Conservation (phyloP, 2,113 vertebrate genomes). For the Elachura formosa region DNA sequence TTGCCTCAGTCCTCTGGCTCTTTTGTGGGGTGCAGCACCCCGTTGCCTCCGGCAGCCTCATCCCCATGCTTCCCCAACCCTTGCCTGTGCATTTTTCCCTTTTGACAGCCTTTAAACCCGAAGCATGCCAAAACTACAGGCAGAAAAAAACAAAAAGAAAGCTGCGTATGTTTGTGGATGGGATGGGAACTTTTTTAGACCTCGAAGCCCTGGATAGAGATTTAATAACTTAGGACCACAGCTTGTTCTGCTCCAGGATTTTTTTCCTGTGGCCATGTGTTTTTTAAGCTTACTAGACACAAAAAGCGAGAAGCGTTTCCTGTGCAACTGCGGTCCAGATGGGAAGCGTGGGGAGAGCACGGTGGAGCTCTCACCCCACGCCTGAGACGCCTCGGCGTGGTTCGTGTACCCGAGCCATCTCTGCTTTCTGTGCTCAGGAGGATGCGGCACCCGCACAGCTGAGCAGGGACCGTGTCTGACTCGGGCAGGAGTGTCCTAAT, state of each 20-base stretch:
- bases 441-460: background rate
- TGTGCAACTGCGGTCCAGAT: fast-evolving
- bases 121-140: background rate
- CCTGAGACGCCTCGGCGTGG: fast-evolving
- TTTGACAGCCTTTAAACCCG: background rate
- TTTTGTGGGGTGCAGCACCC: background rate
- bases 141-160: background rate
- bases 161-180: background rate
- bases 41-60: background rate
- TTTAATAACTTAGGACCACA: background rate
- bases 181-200: background rate
- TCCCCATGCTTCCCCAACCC: background rate
- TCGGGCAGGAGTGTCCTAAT: background rate
- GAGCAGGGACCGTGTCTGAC: background rate
- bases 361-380: fast-evolving
- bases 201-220: background rate
- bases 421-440: background rate
- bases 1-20: fast-evolving
- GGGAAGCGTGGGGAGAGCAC: background rate
- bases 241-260: background rate
- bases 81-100: background rate
- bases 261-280: background rate
- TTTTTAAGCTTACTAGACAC: background rate
- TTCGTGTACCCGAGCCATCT: background rate
- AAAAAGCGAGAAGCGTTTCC: background rate